A percentile compares a stretch with the other conserved stretches of the same genome.
Conservation (phyloP, 2,113 vertebrate species). For the Sorex fumeus region DNA sequence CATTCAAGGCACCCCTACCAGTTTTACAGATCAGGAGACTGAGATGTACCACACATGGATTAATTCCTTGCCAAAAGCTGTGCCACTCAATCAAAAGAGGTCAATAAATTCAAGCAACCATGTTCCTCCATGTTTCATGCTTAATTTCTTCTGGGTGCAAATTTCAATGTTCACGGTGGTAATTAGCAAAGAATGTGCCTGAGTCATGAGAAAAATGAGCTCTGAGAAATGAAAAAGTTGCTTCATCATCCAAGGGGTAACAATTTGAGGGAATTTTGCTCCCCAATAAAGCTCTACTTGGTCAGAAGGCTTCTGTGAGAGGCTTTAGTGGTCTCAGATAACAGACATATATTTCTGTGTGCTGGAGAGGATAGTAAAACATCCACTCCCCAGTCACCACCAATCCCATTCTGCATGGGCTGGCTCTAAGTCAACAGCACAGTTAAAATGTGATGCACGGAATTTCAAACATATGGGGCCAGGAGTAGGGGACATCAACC, state of each 20-base stretch:
- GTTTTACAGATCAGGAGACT: conserved; percentile 52
- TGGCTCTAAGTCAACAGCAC: neutral
- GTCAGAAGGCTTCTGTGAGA: neutral
- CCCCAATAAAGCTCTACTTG: conserved; percentile 36
- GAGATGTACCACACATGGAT: neutral
- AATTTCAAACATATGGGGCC: neutral
- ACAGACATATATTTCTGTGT: neutral
- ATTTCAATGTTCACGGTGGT: conserved; percentile 40
- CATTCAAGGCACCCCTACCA: neutral
- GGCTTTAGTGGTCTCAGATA: conserved; percentile 36
- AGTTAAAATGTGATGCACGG: neutral
- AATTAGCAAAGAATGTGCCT: conserved; percentile 38
- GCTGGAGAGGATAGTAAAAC: neutral
- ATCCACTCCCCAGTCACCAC: neutral
- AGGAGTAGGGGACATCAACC: neutral
- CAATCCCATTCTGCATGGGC: neutral
- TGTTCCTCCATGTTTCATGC: neutral
- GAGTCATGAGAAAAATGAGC: conserved; percentile 58
- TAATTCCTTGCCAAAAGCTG: neutral
- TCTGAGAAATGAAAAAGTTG: neutral
- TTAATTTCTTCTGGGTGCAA: conserved; percentile 61
- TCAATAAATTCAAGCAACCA: conserved; percentile 52
- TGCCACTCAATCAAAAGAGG: neutral
- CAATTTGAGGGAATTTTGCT: neutral
- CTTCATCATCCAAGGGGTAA: conserved; percentile 19